These are phyloP conservation scores for Drosophila emarginata DNA, from an alignment of 2,888 invertebrate genomes.

Conservation along the genomic window DNA sequence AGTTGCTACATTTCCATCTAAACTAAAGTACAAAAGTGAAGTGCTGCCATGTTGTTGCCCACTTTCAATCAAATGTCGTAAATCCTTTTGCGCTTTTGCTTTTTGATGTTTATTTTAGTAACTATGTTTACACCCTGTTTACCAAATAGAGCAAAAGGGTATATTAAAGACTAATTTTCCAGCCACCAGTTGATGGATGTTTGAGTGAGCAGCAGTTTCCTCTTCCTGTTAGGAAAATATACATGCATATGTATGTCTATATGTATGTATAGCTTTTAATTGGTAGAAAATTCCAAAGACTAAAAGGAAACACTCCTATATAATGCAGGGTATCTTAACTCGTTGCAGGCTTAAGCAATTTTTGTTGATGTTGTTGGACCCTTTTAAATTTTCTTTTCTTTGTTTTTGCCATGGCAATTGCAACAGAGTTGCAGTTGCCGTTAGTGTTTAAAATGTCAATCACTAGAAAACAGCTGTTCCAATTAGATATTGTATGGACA, in stretches of 20 bases:
- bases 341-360: not conserved
- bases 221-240: too few relatives aligned
- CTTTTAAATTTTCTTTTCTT: too few relatives aligned
- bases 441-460: conserved; percentile 1
- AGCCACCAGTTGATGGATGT: too few relatives aligned
- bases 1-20: conserved; percentile 38
- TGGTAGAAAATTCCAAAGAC: too few relatives aligned
- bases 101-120: conserved; percentile 28
- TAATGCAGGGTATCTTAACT: not conserved
- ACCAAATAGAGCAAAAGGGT: not conserved
- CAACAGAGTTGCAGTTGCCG: not conserved
- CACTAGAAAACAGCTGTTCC: conserved; percentile 1
- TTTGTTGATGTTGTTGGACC: not conserved
- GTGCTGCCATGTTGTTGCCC: conserved; percentile 43
- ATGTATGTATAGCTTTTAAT: too few relatives aligned
- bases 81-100: conserved; percentile 67
- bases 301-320: too few relatives aligned
- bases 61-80: conserved; percentile 71
- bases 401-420: conserved; percentile 30
- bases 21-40: conserved; percentile 22
- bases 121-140: not conserved
- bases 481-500: not conserved
- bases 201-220: too few relatives aligned
- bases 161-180: not conserved
- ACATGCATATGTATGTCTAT: too few relatives aligned